These are phyloP conservation scores for Ormyrus thymus DNA, from an alignment of 2,888 invertebrate species.

Conservation along the genomic window DNA sequence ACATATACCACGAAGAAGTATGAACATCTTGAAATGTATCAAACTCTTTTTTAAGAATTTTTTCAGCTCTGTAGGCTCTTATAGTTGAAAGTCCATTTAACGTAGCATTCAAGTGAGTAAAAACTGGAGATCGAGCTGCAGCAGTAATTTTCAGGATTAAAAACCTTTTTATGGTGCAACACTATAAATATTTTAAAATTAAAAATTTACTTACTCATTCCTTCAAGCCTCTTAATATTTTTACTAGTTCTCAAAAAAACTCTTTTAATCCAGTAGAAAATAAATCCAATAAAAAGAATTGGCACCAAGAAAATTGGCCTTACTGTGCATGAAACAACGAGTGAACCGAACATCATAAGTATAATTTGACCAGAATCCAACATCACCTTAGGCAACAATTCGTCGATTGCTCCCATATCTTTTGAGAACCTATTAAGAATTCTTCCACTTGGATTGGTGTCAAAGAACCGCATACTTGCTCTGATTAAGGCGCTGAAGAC, in stretches of 20 bases:
- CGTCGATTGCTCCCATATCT: constrained; percentile 88
- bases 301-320: constrained; percentile 80
- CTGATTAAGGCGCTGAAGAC: constrained; percentile 78
- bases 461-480: constrained; percentile 84
- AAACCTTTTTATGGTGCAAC: background rate
- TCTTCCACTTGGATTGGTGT: constrained; percentile 87
- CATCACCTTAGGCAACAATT: constrained; percentile 81
- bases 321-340: constrained; percentile 80
- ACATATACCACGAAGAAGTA: constrained; percentile 76
- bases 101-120: constrained; percentile 85
- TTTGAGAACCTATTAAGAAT: constrained; percentile 90
- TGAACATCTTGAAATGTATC: constrained; percentile 77
- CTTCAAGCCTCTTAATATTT: constrained; percentile 82
- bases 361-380: constrained; percentile 78
- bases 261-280: constrained; percentile 79
- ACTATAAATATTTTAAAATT: background rate
- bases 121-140: constrained; percentile 86
- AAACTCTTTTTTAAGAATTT: constrained; percentile 80
- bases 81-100: constrained; percentile 86
- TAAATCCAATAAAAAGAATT: constrained; percentile 77
- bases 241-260: constrained; percentile 84
- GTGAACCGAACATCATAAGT: constrained; percentile 77
- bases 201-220: constrained; percentile 76
- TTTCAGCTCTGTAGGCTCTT: constrained; percentile 82
- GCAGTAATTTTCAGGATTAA: constrained; percentile 44